Evolutionary conservation across 1,140 invertebrate species (phyloP), one percentile per base, ranked within the genome.

Genomic region (Rhopalosiphum maidis): DNA sequence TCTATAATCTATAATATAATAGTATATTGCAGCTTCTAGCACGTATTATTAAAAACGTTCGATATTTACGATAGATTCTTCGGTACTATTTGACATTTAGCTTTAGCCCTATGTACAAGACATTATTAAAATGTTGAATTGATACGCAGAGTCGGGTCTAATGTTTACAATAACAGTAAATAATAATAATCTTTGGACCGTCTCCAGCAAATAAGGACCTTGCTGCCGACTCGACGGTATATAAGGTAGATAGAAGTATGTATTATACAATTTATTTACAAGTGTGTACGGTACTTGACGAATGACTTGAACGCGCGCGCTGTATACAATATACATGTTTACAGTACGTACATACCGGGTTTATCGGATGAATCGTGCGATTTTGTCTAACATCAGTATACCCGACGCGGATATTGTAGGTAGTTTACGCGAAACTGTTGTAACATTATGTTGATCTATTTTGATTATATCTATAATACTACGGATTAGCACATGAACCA

Each of bases 271-370:
- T 77, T 15, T 77, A 35, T 77, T 9, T 77, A 77, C 60, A n/a
- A 35, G 82, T n/a, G 37, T 25, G 23, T 68, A 91, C 68, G 90
- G 90, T 91, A 82, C 68, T 35, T 91, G 68, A 91, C 90, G 90
- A 54, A 90, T 90, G 51, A 68, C 51, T 60, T 68, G 30, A 37
- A 60, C 55, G 11, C 54, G 7, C 25, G 25, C 23, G 25, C 77
- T 7, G 35, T 43, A 90, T 41, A 46, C 23, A 6, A 23, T 43
- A 90, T 41, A 43, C 25, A 18, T 43, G 43, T 1, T 25, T 85
- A 43, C 11, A 7, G 35, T 77, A 77, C 60, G 15, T 77, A 77
- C 30, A 60, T 18, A n/a, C 30, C 30, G 30, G 11, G n/a, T 77
- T 83, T 83, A 35, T 46, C 43, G 43, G 41, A 86, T 46, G 11